A percentile compares a stretch with the other conserved stretches of the same genome.
Conservation (phyloP, 2,113 vertebrate species). For the Mormoops blainvillei region DNA sequence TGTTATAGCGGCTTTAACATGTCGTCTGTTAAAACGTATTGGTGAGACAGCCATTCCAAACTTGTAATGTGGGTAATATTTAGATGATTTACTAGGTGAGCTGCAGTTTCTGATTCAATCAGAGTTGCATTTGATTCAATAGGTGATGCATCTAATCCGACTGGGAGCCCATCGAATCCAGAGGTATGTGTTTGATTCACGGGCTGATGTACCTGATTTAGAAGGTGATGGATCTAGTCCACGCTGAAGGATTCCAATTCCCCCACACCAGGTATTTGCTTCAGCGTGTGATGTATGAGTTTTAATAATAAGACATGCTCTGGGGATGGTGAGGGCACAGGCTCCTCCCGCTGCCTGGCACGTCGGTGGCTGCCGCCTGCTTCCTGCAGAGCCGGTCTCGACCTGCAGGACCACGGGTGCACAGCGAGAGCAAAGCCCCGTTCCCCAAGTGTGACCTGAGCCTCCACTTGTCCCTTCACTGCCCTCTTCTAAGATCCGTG, state of each 20-base stretch:
- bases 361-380: constrained; percentile 27
- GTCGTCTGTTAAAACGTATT: constrained; percentile 80
- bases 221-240: constrained; percentile 83
- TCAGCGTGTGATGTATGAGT: constrained; percentile 79
- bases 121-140: constrained; percentile 82
- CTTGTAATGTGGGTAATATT: constrained; percentile 78
- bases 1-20: constrained; percentile 79
- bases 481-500: neutral
- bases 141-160: constrained; percentile 79
- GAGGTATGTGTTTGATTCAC: constrained; percentile 83
- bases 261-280: constrained; percentile 77
- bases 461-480: constrained; percentile 60
- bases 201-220: constrained; percentile 83
- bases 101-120: constrained; percentile 81
- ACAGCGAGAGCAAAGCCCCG: constrained; percentile 61
- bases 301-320: constrained; percentile 81
- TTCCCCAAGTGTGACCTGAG: constrained; percentile 64
- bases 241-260: constrained; percentile 78
- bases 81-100: constrained; percentile 84
- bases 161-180: constrained; percentile 77
- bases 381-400: constrained; percentile 37
- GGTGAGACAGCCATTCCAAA: constrained; percentile 76
- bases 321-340: constrained; percentile 63
- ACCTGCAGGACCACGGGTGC: constrained; percentile 35
- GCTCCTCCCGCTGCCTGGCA: constrained; percentile 65